Conservation (phyloP, 2,113 vertebrate genomes). For the Patagioenas fasciata region DNA sequence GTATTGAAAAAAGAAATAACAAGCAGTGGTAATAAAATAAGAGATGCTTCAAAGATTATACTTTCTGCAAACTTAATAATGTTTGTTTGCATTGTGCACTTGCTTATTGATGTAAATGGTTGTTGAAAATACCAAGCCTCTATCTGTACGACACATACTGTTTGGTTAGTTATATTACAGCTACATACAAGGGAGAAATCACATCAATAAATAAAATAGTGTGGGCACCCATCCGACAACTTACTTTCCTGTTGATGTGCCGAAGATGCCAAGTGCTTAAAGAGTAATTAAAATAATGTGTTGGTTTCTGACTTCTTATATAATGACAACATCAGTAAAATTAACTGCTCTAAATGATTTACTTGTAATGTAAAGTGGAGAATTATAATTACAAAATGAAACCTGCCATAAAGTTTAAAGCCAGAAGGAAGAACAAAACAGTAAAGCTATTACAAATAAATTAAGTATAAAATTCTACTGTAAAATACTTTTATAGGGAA, state of each 20-base stretch:
- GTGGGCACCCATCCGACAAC: conserved; percentile 29
- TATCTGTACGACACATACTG: background rate
- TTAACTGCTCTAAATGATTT: conserved; percentile 64
- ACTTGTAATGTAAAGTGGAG: conserved; percentile 51
- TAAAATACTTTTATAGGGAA: conserved; percentile 63
- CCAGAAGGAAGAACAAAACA: conserved; percentile 50
- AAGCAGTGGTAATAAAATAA: background rate
- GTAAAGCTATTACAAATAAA: conserved; percentile 57
- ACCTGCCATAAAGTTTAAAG: conserved; percentile 61
- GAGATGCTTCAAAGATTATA: background rate
- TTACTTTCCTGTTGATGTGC: background rate
- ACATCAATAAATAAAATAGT: conserved; percentile 41
- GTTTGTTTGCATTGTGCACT: conserved; percentile 25
- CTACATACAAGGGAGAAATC: background rate
- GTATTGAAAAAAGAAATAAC: background rate
- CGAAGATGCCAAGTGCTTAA: conserved; percentile 51
- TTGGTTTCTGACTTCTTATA: conserved; percentile 64
- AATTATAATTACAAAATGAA: conserved; percentile 67
- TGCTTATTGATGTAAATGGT: background rate
- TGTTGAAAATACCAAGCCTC: background rate
- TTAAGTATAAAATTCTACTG: conserved; percentile 59
- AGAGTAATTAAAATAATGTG: conserved; percentile 70
- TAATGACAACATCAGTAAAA: conserved; percentile 61
- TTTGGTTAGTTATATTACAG: background rate
- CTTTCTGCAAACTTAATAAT: background rate